Conservation (phyloP, 2,888 invertebrate species). For the Cerastis rubricosa region DNA sequence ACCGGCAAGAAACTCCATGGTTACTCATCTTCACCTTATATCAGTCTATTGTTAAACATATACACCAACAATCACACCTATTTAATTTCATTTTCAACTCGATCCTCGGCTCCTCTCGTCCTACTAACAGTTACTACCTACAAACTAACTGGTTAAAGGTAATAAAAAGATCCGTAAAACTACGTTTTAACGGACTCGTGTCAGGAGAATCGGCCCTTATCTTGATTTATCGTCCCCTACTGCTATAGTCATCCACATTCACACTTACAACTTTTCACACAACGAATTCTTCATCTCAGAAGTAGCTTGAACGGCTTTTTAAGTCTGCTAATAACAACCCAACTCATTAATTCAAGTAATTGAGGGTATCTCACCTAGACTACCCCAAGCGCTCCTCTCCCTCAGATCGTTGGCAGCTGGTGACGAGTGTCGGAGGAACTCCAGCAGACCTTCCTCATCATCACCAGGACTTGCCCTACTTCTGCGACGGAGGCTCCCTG, state of each 20-base stretch:
- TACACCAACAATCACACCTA: too few species aligned
- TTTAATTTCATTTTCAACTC: too few species aligned
- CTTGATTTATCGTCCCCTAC: background rate
- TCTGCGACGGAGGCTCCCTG: constrained; percentile 95
- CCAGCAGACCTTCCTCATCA: constrained; percentile 96
- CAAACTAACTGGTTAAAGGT: background rate
- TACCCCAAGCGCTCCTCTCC: constrained; percentile 96
- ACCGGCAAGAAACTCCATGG: too few species aligned
- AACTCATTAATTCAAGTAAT: background rate
- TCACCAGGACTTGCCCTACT: constrained; percentile 94
- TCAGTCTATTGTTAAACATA: too few species aligned
- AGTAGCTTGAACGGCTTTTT: background rate
- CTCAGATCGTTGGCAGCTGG: constrained; percentile 93
- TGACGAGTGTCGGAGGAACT: constrained; percentile 94
- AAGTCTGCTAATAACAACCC: background rate
- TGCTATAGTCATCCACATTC: background rate
- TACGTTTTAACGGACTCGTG: background rate
- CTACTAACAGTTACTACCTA: background rate
- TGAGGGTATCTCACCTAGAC: constrained; percentile 91
- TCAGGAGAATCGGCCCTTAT: background rate
- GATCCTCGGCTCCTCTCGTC: background rate
- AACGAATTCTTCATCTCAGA: background rate
- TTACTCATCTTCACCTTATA: too few species aligned
- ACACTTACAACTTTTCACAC: background rate
- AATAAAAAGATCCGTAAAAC: background rate